phyloP scores from a whole-genome alignment of 2,113 vertebrate species.

The Chaetops frenatus region DNA sequence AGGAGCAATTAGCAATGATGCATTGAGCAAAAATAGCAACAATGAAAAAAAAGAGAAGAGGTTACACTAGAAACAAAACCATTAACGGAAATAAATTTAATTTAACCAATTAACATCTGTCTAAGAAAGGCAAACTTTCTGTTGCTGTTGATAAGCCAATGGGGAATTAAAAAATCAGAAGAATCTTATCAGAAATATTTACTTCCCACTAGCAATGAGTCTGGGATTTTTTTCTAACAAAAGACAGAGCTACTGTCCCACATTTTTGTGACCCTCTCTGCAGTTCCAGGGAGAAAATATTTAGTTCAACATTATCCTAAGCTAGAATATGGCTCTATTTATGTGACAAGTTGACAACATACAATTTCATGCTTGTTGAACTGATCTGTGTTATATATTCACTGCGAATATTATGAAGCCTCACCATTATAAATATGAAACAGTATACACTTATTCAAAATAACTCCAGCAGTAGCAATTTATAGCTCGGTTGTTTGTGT shows the following conservation, averaged over 20 bases:
- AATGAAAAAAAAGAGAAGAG: not conserved
- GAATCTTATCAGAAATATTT: conserved; percentile 3
- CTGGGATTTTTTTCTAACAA: not conserved
- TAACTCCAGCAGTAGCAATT: conserved; percentile 75
- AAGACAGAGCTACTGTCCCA: conserved; percentile 31
- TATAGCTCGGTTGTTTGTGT: conserved; percentile 69
- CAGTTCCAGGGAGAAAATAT: conserved; percentile 58
- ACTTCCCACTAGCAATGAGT: conserved; percentile 18
- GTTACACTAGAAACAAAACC: conserved; percentile 44
- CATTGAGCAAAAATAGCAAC: conserved; percentile 50
- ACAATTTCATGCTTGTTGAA: conserved; percentile 84
- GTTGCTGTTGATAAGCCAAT: not conserved
- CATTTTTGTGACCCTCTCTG: conserved; percentile 40
- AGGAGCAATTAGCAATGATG: conserved; percentile 65
- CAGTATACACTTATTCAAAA: conserved; percentile 80
- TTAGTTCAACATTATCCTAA: conserved; percentile 73
- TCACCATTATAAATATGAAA: conserved; percentile 81
- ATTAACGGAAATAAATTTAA: conserved; percentile 42
- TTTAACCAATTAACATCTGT: conserved; percentile 36
- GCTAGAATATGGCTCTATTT: conserved; percentile 77
- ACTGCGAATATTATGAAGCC: conserved; percentile 74
- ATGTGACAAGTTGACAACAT: conserved; percentile 82
- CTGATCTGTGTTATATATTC: conserved; percentile 81
- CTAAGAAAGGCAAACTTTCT: conserved; percentile 31
- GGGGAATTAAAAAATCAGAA: not conserved